Evolutionary conservation across 2,888 invertebrate genomes (phyloP), one percentile per base, ranked within the genome.

Genomic region (Pasiphila rectangulata): DNA sequence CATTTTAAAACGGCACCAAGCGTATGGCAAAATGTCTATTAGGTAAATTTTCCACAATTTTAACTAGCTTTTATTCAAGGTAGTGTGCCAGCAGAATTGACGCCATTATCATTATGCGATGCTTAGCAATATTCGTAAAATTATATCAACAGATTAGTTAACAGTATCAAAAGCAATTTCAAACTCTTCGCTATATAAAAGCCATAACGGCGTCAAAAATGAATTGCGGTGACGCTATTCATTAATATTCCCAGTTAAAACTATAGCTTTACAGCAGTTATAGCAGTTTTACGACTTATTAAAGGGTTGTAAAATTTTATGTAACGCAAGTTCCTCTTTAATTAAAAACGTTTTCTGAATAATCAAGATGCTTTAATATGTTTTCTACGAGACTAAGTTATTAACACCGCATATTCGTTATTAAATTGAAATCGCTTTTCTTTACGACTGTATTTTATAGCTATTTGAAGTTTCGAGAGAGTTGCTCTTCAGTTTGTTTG

Each of bases 241-340:
- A 82, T 84, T 84, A 85, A 83, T 84, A 84, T 82, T 79, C 79
- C 66, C 70, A 72, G 75, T 79, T 80, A 78, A 78, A 77, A 75
- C 74, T 71, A 70, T 62, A 75, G 68, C 72, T 76, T 78, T 76
- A 78, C 72, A 67, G 75, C 77, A 72, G 70, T 83, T 85, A 77
- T 73, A 67, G 75, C 77, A 73, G 69, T 84, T 85, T 84, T 76
- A 83, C 75, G 79, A 81, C 79, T 81, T 85, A 84, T 83, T 86
- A 87, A 88, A 86, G 87, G 86, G 85, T 87, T 87, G 64, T 86
- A 79, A 86, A 88, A 84, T 84, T 87, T 87, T 81, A 88, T 82
- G 80, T 74, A 61, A 62, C 74, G 65, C 65, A 79, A 74, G 79
- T 72, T 70, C 70, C 68, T 68, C 64, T 67, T 83, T 87, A 87